Percentiles rank a stretch among this genome's conserved stretches.
phyloP scores from a whole-genome alignment of 2,888 invertebrate species.

The Autographa pulchrina region DNA sequence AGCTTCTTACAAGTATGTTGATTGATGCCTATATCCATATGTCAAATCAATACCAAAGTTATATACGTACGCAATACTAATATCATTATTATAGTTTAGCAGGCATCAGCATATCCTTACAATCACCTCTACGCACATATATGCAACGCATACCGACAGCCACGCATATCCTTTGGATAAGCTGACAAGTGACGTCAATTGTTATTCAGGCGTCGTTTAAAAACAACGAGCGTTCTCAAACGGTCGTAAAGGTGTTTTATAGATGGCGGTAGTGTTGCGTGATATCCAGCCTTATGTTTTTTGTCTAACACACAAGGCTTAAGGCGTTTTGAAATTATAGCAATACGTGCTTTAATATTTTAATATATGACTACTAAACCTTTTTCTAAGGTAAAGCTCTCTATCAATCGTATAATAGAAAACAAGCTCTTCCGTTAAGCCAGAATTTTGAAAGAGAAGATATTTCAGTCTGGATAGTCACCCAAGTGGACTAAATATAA shows the following conservation, averaged over 20 bases:
- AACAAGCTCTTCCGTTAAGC: no score
- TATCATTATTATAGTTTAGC: background rate
- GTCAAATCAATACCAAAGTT: no score
- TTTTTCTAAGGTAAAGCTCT: no score
- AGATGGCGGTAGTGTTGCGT: conserved; percentile 3
- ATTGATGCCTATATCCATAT: no score
- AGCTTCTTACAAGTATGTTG: no score
- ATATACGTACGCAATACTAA: no score
- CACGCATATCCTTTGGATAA: conserved; percentile 5
- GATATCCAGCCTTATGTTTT: background rate
- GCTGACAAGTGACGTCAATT: conserved; percentile 16
- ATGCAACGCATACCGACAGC: conserved; percentile 14
- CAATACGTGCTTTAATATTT: no score
- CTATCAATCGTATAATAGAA: no score
- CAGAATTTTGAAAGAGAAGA: no score
- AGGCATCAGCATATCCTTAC: background rate
- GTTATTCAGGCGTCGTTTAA: conserved; percentile 21
- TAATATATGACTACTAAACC: no score
- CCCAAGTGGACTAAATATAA: no score
- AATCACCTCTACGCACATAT: background rate
- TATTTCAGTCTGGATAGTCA: no score
- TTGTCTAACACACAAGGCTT: background rate
- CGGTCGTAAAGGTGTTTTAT: conserved; percentile 4
- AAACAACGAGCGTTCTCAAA: background rate
- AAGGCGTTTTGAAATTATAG: background rate